Conservation (phyloP, 2,113 vertebrate species). For the Catagonus wagneri region DNA sequence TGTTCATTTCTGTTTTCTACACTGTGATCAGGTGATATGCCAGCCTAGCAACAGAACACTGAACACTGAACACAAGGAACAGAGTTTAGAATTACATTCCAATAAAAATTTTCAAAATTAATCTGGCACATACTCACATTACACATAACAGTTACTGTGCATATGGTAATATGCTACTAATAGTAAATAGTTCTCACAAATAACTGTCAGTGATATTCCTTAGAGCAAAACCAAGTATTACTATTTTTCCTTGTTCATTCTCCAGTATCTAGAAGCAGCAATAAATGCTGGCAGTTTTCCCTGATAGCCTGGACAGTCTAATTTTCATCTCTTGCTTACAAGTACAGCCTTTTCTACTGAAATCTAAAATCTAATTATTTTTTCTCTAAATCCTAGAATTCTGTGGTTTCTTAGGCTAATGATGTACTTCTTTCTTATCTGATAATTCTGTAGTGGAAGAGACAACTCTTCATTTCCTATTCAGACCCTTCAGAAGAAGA, state of each 20-base stretch:
- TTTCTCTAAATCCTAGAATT: neutral
- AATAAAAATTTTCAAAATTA: constrained; percentile 57
- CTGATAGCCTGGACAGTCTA: neutral
- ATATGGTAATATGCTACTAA: neutral
- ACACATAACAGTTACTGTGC: neutral
- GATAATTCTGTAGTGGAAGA: neutral
- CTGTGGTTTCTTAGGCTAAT: neutral
- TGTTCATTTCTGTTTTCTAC: neutral
- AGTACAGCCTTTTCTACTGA: neutral
- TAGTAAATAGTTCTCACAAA: constrained; percentile 1
- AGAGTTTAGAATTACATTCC: constrained; percentile 7
- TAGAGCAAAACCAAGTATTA: neutral
- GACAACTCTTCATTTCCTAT: neutral
- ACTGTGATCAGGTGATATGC: neutral
- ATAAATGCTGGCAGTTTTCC: neutral
- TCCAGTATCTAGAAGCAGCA: neutral
- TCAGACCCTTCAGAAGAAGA: neutral
- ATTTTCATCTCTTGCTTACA: neutral
- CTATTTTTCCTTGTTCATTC: constrained; percentile 5
- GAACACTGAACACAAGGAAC: neutral
- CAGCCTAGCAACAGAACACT: constrained; percentile 41
- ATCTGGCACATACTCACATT: neutral
- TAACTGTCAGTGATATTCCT: neutral
- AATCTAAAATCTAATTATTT: neutral
- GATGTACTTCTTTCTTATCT: neutral